These are phyloP conservation scores for Diachrysia chrysitis DNA, from an alignment of 2,888 invertebrate genomes.

Conservation along the genomic window DNA sequence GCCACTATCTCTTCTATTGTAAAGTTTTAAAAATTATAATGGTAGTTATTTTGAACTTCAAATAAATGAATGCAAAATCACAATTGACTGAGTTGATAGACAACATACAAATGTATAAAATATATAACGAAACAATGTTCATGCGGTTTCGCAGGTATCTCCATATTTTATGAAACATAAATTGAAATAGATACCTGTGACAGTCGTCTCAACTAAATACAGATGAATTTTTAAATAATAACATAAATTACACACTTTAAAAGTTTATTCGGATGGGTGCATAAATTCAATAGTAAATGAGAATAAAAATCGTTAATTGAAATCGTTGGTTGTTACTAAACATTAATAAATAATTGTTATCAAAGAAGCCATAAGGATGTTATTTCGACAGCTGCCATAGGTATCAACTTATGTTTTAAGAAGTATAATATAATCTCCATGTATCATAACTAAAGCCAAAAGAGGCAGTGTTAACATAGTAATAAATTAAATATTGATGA, in stretches of 20 bases:
- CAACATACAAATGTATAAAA: conserved; percentile 18
- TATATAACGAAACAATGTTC: conserved; percentile 19
- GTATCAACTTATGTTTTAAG: not conserved
- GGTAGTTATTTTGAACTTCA: not conserved
- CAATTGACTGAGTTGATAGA: conserved; percentile 26
- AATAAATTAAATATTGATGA: conserved; percentile 36
- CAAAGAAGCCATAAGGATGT: not conserved
- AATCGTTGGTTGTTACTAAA: not conserved
- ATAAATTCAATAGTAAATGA: not conserved
- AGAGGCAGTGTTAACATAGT: conserved; percentile 15
- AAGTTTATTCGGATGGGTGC: not conserved
- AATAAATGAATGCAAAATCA: conserved; percentile 20
- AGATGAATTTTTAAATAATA: not conserved
- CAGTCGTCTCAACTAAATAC: not conserved
- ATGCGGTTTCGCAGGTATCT: conserved; percentile 9
- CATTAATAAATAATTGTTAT: not conserved
- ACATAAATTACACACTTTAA: not conserved
- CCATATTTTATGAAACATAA: conserved; percentile 2
- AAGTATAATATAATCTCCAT: conserved; percentile 18
- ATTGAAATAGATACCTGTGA: conserved; percentile 1
- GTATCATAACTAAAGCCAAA: conserved; percentile 11
- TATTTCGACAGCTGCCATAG: not conserved
- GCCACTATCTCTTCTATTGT: conserved; percentile 14
- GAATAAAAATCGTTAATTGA: not conserved
- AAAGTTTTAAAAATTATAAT: conserved; percentile 8